Evolutionary conservation across 30 jellyfish, hydroid and myxozoan genomes (phyloP).

Genomic region (Aurelia sp.): DNA sequence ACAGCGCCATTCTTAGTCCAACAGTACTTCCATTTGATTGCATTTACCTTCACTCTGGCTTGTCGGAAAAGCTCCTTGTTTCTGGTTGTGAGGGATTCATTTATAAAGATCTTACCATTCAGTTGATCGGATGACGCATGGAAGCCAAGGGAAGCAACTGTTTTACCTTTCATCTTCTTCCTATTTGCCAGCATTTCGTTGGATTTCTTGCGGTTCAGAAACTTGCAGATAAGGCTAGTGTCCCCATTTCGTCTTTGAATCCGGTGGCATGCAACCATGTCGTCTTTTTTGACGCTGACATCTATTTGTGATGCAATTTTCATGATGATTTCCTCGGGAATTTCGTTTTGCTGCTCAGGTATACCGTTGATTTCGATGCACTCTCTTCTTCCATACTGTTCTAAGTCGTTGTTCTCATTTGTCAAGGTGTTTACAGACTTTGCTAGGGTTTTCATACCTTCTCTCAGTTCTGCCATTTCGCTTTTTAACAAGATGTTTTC

Average conservation of each 20-base stretch:
- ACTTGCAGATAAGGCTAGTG: not conserved
- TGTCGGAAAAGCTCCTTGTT: not conserved
- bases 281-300: not conserved
- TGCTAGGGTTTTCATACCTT: no score
- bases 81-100: not conserved
- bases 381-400: slow-evolving; percentile 48
- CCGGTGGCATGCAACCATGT: slow-evolving; percentile 34
- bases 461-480: not conserved
- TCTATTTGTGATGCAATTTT: slow-evolving; percentile 23
- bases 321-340: slow-evolving; percentile 1
- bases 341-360: not conserved
- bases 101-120: slow-evolving; percentile 17
- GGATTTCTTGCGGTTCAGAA: not conserved
- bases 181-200: not conserved
- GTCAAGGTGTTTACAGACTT: not conserved
- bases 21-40: no score
- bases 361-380: slow-evolving; percentile 10
- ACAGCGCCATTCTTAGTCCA: slow-evolving; percentile 38
- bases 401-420: not conserved
- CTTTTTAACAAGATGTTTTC: not conserved
- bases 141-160: slow-evolving; percentile 3
- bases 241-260: not conserved
- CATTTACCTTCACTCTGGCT: not conserved
- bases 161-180: slow-evolving; percentile 5
- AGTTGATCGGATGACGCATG: not conserved